These are phyloP conservation scores for Lithophane ornitopus DNA, from an alignment of 2,888 invertebrate genomes.

Conservation along the genomic window DNA sequence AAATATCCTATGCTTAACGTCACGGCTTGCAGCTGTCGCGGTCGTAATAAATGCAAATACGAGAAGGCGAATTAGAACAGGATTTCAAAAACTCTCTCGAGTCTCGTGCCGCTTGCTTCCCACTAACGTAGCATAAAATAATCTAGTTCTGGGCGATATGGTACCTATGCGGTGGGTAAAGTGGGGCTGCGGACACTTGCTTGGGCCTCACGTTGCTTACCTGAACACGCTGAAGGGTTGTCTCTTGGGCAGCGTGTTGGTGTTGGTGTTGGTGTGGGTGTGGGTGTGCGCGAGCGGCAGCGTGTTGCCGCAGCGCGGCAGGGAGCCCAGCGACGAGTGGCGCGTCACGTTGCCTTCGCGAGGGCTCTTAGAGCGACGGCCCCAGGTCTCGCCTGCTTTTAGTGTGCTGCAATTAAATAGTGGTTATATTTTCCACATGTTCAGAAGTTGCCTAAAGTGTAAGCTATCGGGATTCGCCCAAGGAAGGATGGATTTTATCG, in stretches of 20 bases:
- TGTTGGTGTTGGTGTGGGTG: constrained; percentile 46
- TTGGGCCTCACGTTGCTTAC: not conserved
- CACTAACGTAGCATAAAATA: not conserved
- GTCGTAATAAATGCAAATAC: not conserved
- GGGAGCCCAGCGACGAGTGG: constrained; percentile 81
- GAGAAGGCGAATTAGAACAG: not conserved
- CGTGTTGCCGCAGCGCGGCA: constrained; percentile 71
- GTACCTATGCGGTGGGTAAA: not conserved
- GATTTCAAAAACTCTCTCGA: not conserved
- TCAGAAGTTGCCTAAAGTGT: not conserved
- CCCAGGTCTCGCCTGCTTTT: constrained; percentile 53
- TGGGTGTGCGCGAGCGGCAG: constrained; percentile 37
- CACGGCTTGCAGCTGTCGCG: not conserved
- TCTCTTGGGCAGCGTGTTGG: constrained; percentile 71
- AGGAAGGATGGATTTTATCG: not conserved
- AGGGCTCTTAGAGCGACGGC: constrained; percentile 17
- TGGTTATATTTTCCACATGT: not conserved
- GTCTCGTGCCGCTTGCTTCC: not conserved
- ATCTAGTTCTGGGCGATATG: not conserved
- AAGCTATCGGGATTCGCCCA: not conserved
- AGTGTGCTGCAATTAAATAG: constrained; percentile 45
- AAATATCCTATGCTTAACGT: not conserved
- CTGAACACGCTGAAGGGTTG: constrained; percentile 45
- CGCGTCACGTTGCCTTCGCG: constrained; percentile 72
- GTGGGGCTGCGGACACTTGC: not conserved